Base-by-base conservation (phyloP, 1,140 invertebrate genomes). In the Anagrus nilaparvatae region DNA sequence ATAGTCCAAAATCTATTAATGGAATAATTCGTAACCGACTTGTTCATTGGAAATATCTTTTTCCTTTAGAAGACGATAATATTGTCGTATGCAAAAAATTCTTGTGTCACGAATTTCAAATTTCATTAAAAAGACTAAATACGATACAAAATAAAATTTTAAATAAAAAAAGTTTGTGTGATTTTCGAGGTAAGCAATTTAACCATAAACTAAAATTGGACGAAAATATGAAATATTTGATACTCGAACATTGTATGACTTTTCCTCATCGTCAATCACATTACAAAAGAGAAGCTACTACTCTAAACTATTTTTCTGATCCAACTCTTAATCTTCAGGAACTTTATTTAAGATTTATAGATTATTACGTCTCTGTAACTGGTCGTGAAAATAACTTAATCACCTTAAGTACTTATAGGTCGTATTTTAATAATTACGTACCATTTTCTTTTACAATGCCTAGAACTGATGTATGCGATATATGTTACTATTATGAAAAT, bases 251-350 rank as follows among this genome's bases (percentile, higher is more conserved):
- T 38, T 50, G 45, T 23, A 10, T 35, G 12, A 9, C 9, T 1
- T 40, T 50, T 20, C 40, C 40, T 7, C 43, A 47, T 27, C 13
- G 12, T 23, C 9, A 28, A n/a, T 47, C 45, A 2, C 36, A 50
- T 34, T 50, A 50, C 17, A n/a, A n/a, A n/a, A n/a, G n/a, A n/a
- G 38, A 23, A 14, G 38, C 39, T 20, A 37, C 49, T 3, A 37
- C 44, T 3, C 5, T 38, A 12, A 31, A 39, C 18, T 50, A 46
- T 27, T 50, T 50, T 23, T 9, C 28, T 0, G 21, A 50, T 25
- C 30, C n/a, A 13, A 28, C 12, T 34, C 16, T 40, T 23, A 13
- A 27, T 13, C 3, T 40, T 4, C 23, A 30, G 12, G 13, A 14
- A 19, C 3, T 33, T 12, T 25, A 33, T 16, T 17, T 3, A 18